Evolutionary conservation across 2,797 vertebrate species (phyloP).

Genomic region (Lepus oiostolus): DNA sequence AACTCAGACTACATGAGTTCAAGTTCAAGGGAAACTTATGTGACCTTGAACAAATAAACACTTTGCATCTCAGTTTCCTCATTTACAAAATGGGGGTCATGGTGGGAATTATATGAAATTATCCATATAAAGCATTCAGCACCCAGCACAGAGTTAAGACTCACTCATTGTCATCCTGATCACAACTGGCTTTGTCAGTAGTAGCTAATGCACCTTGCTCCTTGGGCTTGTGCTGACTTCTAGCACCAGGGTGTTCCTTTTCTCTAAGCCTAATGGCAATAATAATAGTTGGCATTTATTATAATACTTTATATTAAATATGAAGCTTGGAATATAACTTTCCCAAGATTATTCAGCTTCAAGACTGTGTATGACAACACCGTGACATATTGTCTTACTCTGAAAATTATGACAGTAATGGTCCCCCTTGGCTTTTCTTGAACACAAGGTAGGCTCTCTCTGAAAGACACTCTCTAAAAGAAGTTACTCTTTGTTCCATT

Average conservation of each 20-base stretch:
- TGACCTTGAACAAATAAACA: not conserved
- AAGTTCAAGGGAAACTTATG: not conserved
- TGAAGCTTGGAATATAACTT: not conserved
- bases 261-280: not conserved
- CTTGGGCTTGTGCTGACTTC: not conserved
- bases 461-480: not conserved
- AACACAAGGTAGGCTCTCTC: conserved; percentile 5
- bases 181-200: conserved; percentile 3
- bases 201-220: not conserved
- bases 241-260: not conserved
- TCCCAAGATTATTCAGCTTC: not conserved
- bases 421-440: not conserved
- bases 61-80: not conserved
- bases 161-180: not conserved
- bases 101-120: not conserved
- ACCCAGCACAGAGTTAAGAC: not conserved
- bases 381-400: not conserved
- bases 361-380: not conserved
- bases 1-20: not conserved
- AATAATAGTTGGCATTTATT: not conserved
- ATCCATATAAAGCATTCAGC: not conserved
- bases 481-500: not conserved
- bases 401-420: not conserved
- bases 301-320: not conserved
- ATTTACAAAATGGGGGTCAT: not conserved